Evolutionary conservation across 2,888 invertebrate genomes (phyloP).

Genomic region (Pterostichus madidus): DNA sequence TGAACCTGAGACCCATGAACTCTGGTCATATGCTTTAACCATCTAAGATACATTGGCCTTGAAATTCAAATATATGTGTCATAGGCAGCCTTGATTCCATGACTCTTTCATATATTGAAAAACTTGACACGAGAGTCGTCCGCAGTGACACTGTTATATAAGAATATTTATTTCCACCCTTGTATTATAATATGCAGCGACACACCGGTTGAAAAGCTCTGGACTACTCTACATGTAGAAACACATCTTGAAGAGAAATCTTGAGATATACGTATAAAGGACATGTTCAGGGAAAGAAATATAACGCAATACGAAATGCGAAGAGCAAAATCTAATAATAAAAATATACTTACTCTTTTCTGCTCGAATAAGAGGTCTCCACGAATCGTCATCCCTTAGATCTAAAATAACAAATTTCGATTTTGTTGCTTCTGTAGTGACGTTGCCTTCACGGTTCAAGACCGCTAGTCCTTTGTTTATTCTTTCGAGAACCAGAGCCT

Average conservation of each 20-base stretch:
- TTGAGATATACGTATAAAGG: neutral
- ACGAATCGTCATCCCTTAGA: conserved; percentile 73
- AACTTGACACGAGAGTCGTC: too few species aligned
- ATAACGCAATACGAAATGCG: conserved; percentile 64
- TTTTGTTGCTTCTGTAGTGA: conserved; percentile 17
- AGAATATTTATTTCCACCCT: too few species aligned
- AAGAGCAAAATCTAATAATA: conserved; percentile 44
- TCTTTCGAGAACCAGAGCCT: conserved; percentile 56
- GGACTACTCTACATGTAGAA: too few species aligned
- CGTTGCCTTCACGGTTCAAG: neutral
- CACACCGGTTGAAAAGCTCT: too few species aligned
- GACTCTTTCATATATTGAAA: too few species aligned
- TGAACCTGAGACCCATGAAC: too few species aligned
- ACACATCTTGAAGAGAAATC: neutral
- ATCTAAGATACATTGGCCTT: too few species aligned
- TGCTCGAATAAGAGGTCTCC: conserved; percentile 73
- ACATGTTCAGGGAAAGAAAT: conserved; percentile 4
- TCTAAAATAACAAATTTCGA: conserved; percentile 74
- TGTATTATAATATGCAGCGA: too few species aligned
- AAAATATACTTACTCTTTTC: conserved; percentile 69
- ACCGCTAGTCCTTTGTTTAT: conserved; percentile 47
- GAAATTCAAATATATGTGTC: too few species aligned
- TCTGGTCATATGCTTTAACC: too few species aligned
- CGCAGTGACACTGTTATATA: too few species aligned
- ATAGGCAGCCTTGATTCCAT: too few species aligned